Base-by-base conservation (phyloP, 2,113 vertebrate genomes). In the Equus quagga region DNA sequence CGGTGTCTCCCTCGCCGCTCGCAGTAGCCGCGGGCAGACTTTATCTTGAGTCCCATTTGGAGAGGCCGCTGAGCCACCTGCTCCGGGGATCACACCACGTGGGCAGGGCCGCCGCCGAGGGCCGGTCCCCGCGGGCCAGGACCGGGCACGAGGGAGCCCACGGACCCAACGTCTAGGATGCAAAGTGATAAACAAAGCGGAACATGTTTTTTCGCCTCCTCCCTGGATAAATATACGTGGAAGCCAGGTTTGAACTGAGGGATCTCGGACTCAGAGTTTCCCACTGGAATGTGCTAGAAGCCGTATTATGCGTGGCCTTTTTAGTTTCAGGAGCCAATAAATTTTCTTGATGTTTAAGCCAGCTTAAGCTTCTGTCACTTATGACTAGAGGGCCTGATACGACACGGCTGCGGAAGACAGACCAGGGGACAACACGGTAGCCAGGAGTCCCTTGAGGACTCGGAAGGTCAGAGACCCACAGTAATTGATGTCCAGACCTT, bases 11-110 rank as follows among this genome's bases (percentile, higher is more conserved):
- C 95, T 79, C 0, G 1, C 91, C 24, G 80, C 82, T 85, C 89
- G 51, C 79, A 11, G 26, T 60, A 49, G 80, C 92, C 0, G 2
- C 3, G 44, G 64, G 83, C 41, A 64, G 82, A 24, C 91, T 95
- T 97, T 73, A 64, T 89, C 80, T 88, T 82, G 94, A 76, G 82
- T 51, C 62, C 72, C 19, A 1, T 92, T 62, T 10, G 51, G 44
- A 65, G 26, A 93, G 56, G 4, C 18, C 17, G 46, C 72, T 64
- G 26, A 95, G 72, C 60, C 95, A 93, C 96, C 91, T 94, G 97
- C 93, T 62, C 49, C 21, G 0, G 23, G 81, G 26, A 56, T 19
- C 13, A 5, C 9, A 41, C 41, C 69, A 44, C 0, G 2, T 23
- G 65, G 62, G 15, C 14, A 15, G 44, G 36, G 21, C 26, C 5